Conservation (phyloP, 2,797 vertebrate genomes). For the Cirrhinus molitorella region DNA sequence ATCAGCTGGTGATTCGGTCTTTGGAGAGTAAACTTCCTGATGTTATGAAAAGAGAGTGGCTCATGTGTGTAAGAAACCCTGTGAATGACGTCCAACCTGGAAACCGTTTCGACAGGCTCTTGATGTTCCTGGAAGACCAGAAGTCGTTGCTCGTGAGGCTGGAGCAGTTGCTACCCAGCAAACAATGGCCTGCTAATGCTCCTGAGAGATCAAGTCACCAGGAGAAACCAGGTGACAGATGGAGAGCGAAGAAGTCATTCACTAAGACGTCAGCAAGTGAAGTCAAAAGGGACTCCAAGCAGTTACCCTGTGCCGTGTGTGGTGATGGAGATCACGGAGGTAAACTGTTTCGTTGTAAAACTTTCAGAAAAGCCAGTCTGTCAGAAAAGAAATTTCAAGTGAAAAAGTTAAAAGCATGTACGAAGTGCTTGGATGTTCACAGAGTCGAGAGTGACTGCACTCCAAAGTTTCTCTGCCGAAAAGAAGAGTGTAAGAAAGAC, state of each 20-base stretch:
- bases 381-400: background rate
- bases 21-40: no score
- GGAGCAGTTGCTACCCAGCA: conserved; percentile 12
- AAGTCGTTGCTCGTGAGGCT: background rate
- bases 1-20: no score
- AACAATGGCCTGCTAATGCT: background rate
- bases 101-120: background rate
- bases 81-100: background rate
- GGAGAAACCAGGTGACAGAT: conserved; percentile 13
- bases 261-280: conserved; percentile 2
- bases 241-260: background rate
- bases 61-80: background rate
- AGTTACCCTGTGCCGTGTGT: background rate
- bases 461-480: background rate
- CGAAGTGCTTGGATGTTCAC: background rate
- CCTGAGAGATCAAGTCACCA: background rate
- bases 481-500: background rate
- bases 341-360: conserved; percentile 8
- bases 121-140: conserved; percentile 13
- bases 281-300: conserved; percentile 2
- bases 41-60: no score
- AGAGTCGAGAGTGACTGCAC: background rate
- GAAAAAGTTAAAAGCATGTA: background rate
- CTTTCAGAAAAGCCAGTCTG: background rate
- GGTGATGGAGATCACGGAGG: background rate